phyloP scores from a whole-genome alignment of 2,888 invertebrate genomes.

The Erannis defoliaria region DNA sequence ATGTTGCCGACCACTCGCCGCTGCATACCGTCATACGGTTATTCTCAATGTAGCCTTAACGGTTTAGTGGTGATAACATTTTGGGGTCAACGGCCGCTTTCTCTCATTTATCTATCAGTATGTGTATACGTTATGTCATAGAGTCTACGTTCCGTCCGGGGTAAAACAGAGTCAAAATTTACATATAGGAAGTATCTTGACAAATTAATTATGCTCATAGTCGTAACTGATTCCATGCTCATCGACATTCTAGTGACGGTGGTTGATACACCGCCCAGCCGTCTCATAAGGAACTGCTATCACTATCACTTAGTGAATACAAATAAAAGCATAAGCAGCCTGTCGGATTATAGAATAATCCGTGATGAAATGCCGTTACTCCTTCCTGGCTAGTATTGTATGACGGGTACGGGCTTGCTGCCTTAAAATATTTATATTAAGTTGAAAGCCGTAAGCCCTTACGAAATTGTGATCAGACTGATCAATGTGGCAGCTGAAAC shows the following conservation, averaged over 20 bases:
- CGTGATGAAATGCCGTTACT: conserved; percentile 42
- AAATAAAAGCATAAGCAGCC: conserved; percentile 49
- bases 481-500: conserved; percentile 9
- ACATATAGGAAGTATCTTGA: conserved; percentile 30
- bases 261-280: conserved; percentile 51
- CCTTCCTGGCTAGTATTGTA: conserved; percentile 17
- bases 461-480: conserved; percentile 7
- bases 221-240: conserved; percentile 57
- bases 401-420: not conserved
- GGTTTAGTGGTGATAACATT: conserved; percentile 61
- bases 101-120: conserved; percentile 64
- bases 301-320: conserved; percentile 59
- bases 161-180: conserved; percentile 50
- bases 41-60: conserved; percentile 61
- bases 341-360: conserved; percentile 36
- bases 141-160: conserved; percentile 49
- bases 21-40: conserved; percentile 54
- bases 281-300: conserved; percentile 65
- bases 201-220: conserved; percentile 45
- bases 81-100: conserved; percentile 75
- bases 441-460: not conserved
- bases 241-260: conserved; percentile 61
- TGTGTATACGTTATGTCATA: conserved; percentile 72
- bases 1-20: conserved; percentile 55
- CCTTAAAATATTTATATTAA: not conserved